Base-by-base conservation (phyloP, 2,888 invertebrate genomes). In the Salpingus planirostris region DNA sequence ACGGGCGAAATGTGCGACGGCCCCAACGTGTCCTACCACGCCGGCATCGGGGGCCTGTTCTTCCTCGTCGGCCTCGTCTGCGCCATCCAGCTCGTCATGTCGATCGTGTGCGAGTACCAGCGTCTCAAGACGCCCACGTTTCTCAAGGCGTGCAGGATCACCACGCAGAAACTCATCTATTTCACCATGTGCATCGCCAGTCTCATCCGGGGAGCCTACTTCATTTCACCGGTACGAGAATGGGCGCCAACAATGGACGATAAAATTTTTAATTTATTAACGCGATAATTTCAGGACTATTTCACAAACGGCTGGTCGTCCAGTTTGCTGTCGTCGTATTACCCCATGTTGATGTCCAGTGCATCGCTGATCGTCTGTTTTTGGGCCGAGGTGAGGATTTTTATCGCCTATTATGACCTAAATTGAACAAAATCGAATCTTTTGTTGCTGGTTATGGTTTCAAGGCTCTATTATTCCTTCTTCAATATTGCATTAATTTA, bases 361-460 rank as follows among this genome's bases (percentile, higher is more conserved):
- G 84, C 89, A 1, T 91, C 91, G 0, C 71, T 91, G 38, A 83
- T 92, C 46, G 90, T 91, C 44, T 92, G 92, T 65, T 87, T 90
- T 62, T 91, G 91, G 91, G 91, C 91, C 22, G 91, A 92, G 79
- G 87, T 86, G 64, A 74, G 77, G 10, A n/a, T n/a, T n/a, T n/a
- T n/a, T n/a, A n/a, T n/a, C n/a, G n/a, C n/a, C n/a, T n/a, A n/a
- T n/a, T n/a, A n/a, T n/a, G n/a, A n/a, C n/a, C n/a, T n/a, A n/a
- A n/a, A n/a, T n/a, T n/a, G n/a, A n/a, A n/a, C n/a, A n/a, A n/a
- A n/a, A n/a, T n/a, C n/a, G n/a, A n/a, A n/a, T n/a, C n/a, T n/a
- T n/a, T n/a, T n/a, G n/a, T n/a, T n/a, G n/a, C n/a, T n/a, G n/a
- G n/a, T n/a, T n/a, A n/a, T n/a, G n/a, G n/a, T n/a, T n/a, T n/a